These are phyloP conservation scores for Eptesicus fuscus DNA, from an alignment of 2,113 vertebrate species.

Conservation along the genomic window DNA sequence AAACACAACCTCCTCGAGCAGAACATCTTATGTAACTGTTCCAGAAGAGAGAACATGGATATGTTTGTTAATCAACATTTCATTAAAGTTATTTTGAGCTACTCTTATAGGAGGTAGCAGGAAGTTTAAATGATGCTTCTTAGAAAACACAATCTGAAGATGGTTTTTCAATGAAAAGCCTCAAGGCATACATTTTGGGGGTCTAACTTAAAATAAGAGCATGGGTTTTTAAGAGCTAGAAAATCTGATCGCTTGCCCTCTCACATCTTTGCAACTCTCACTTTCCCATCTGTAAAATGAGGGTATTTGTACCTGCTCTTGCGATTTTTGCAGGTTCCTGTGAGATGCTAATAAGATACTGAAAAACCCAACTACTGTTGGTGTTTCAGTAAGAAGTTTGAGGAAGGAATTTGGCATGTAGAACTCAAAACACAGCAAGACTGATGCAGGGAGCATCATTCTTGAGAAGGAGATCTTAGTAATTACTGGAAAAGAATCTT, in stretches of 20 bases:
- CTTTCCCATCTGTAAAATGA: not conserved
- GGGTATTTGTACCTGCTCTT: not conserved
- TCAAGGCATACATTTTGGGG: not conserved
- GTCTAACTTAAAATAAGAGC: not conserved
- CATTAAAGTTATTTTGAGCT: not conserved
- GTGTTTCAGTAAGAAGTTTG: not conserved
- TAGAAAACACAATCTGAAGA: not conserved
- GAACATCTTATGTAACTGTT: not conserved
- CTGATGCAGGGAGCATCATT: not conserved
- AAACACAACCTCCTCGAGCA: not conserved
- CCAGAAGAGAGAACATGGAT: not conserved
- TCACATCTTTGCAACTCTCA: not conserved
- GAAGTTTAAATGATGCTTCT: slow-evolving; percentile 15
- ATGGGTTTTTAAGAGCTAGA: not conserved
- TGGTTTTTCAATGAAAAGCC: not conserved
- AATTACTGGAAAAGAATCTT: not conserved
- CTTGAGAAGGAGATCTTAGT: not conserved
- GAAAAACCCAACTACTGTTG: not conserved
- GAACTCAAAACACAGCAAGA: not conserved
- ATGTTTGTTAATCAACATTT: not conserved
- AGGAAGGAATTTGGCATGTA: not conserved
- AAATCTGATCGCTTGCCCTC: not conserved
- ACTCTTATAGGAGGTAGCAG: not conserved
- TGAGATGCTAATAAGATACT: not conserved
- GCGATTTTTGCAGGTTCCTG: not conserved